Percentiles rank a stretch among this genome's conserved stretches.
Evolutionary conservation across 2,113 vertebrate genomes (phyloP).

Genomic region (Rhea americana): DNA sequence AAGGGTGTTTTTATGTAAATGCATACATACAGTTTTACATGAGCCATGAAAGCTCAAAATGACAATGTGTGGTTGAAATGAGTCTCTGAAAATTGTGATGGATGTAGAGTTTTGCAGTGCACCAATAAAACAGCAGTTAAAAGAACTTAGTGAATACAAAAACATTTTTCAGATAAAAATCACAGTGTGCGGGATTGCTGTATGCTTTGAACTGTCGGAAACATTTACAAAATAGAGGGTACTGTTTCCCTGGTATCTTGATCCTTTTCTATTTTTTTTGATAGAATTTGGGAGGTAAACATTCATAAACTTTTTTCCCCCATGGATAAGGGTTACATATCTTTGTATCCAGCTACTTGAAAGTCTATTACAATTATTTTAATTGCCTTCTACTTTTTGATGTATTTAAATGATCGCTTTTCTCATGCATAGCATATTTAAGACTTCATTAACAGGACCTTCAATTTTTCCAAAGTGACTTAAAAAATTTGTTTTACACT

Average conservation of each 20-base stretch:
- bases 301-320: not conserved
- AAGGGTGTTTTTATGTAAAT: not conserved
- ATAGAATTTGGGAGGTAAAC: not conserved
- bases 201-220: not conserved
- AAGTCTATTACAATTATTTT: slow-evolving; percentile 21
- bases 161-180: not conserved
- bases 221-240: not conserved
- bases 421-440: not conserved
- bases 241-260: not conserved
- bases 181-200: not conserved
- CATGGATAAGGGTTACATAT: not conserved
- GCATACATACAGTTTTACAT: no score
- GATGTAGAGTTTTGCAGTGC: not conserved
- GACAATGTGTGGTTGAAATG: not conserved
- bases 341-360: not conserved
- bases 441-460: not conserved
- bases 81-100: not conserved
- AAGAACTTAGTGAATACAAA: not conserved
- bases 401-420: not conserved
- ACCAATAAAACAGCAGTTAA: not conserved
- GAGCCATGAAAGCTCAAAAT: not conserved
- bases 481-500: not conserved
- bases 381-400: not conserved
- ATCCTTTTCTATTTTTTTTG: slow-evolving; percentile 2
- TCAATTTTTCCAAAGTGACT: not conserved